Conservation (phyloP, 2,888 invertebrate genomes). For the Eremobia ochroleuca region DNA sequence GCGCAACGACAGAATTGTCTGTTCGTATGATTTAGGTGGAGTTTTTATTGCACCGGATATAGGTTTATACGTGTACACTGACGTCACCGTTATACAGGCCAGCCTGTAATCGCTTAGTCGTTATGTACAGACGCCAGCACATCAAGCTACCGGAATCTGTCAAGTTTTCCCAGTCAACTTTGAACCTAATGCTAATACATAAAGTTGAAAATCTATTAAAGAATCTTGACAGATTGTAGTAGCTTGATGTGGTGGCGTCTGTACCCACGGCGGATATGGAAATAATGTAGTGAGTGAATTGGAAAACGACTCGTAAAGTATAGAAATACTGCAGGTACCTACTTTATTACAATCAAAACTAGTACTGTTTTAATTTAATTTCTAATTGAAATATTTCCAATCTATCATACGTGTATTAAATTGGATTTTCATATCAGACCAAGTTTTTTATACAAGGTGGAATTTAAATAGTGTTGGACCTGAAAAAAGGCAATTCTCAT, state of each 20-base stretch:
- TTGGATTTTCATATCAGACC: not conserved
- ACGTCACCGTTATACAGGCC: conserved; percentile 7
- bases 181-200: too few relatives aligned
- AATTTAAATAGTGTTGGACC: too few relatives aligned
- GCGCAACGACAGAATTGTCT: not conserved
- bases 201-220: too few relatives aligned
- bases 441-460: not conserved
- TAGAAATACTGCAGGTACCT: not conserved
- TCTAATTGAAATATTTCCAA: not conserved
- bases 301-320: not conserved
- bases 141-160: too few relatives aligned
- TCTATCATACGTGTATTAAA: not conserved
- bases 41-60: conserved; percentile 14
- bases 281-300: not conserved
- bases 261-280: not conserved
- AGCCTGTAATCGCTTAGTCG: conserved; percentile 27
- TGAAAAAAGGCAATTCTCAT: too few relatives aligned
- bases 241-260: too few relatives aligned
- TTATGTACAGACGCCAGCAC: too few relatives aligned
- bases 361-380: not conserved
- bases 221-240: too few relatives aligned
- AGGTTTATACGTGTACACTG: conserved; percentile 17
- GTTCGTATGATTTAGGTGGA: conserved; percentile 17
- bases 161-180: too few relatives aligned
- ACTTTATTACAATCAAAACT: too few relatives aligned